Evolutionary conservation across 2,888 invertebrate genomes (phyloP), one percentile per base, ranked within the genome.

Genomic region (Apamea epomidion): DNA sequence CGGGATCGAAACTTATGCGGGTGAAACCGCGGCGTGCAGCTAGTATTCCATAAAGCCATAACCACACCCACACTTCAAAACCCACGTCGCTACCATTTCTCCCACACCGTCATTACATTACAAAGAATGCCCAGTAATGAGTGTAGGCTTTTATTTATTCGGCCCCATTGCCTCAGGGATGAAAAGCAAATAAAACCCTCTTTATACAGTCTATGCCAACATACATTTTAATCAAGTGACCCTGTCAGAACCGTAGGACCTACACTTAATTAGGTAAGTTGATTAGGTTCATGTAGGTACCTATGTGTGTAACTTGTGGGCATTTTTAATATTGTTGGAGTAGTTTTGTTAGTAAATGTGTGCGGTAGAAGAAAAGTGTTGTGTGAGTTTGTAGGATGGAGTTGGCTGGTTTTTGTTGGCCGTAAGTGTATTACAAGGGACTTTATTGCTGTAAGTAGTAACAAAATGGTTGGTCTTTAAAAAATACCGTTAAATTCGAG

Each of bases 141-240:
- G 88, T 72, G 60, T 58, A 83, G 86, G 87, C 89, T 86, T 90
- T 92, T 92, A 93, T 93, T 92, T 92, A 91, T 92, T 84, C 89
- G 86, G 86, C 87, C 89, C 85, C 84, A 89, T 92, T 91, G 89
- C 94, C 93, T 93, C 90, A 89, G 94, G 94, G 93, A 91, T 87
- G 84, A 77, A 83, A 79, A 64, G 88, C 93, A 95, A 95, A 95
- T 93, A 95, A 90, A 92, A 89, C 93, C 92, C 92, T 92, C 92
- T 93, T 92, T 94, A 95, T 94, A 94, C 94, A 92, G 87, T 90
- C 92, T 91, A 90, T 85, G 83, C 87, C 89, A 92, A 91, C 92
- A 92, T 90, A 92, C 93, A 91, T 93, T 94, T 94, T 95, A 95
- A 95, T 95, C 93, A 95, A 94, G 93, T 93, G 91, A 78, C 87